Base-by-base conservation (phyloP, 2,113 vertebrate genomes). In the Recurvirostra avosetta region DNA sequence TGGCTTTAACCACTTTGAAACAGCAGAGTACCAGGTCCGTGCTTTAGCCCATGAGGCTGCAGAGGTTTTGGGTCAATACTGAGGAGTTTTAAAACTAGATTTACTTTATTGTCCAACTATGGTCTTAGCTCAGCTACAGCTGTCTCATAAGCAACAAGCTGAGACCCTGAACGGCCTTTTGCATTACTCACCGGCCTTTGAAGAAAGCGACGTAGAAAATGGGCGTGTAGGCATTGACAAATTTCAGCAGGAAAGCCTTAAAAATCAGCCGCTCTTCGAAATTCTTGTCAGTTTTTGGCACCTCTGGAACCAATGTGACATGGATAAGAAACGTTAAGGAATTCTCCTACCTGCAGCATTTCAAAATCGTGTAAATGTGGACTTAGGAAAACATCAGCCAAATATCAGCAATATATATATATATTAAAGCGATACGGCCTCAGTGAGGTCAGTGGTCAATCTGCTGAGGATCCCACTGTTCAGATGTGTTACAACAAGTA, bases 141-240 rank as follows among this genome's bases (percentile, higher is more conserved):
- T 41, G 41, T 19, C 43, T 76, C 50, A 17, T 5, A 71, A 83
- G 74, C 36, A 61, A 40, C 13, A 9, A 68, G 21, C 13, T 47
- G 50, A 90, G 66, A 59, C 17, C n/a, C 59, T 4, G 1, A 70
- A 29, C 16, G 63, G 36, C n/a, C 23, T 47, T 52, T 43, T 55
- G 71, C 21, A 4, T 49, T 14, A 97, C 99, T 91, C 82, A 99
- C 99, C 99, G 98, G 95, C 99, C 99, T 96, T 99, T 99, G 98
- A 99, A 99, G 97, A 99, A 99, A 50, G 99, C 99, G 34, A 99
- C 98, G 12, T 99, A 99, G 78, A 99, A 99, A 77, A 99, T 99
- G 43, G 99, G 99, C 2, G 99, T 99, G 97, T 99, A 99, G 94
- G 99, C 99, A 5, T 99, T 99, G 71, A 99, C 99, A 58, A 99